Percentiles rank a stretch among this genome's conserved stretches.
These are phyloP conservation scores for Macrostomum cliftonense DNA, from an alignment of 2,888 invertebrate species.

Conservation along the genomic window DNA sequence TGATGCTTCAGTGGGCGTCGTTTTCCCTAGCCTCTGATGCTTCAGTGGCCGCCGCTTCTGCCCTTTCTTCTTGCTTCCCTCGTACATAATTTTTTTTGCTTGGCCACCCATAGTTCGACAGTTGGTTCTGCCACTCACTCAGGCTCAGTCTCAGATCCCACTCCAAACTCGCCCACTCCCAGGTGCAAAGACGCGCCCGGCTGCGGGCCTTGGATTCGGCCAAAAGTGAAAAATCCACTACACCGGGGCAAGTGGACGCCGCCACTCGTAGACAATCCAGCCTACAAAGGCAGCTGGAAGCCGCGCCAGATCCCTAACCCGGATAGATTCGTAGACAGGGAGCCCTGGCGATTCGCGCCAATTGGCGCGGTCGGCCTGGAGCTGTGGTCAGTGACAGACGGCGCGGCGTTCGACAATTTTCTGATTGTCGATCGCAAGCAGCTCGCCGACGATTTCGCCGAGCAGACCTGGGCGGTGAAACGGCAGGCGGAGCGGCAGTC, in stretches of 20 bases:
- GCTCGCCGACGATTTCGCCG: constrained; percentile 60
- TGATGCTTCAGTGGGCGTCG: too few relatives aligned
- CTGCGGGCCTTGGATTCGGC: constrained; percentile 73
- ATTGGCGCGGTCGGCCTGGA: constrained; percentile 69
- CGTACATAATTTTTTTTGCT: neutral
- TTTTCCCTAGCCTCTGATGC: too few relatives aligned
- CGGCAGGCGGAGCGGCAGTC: constrained; percentile 40
- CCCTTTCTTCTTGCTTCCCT: too few relatives aligned
- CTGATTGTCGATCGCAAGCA: constrained; percentile 63
- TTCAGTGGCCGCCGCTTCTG: too few relatives aligned
- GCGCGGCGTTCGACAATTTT: constrained; percentile 82
- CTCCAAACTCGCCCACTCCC: constrained; percentile 39
- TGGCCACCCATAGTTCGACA: too few relatives aligned
- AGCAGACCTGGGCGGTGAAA: constrained; percentile 63
- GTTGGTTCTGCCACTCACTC: too few relatives aligned
- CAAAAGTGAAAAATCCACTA: constrained; percentile 67
- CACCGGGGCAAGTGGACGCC: constrained; percentile 87
- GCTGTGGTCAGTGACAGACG: constrained; percentile 89
- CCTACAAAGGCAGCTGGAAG: constrained; percentile 43
- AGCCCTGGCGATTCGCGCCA: constrained; percentile 50
- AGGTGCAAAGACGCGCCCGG: constrained; percentile 58
- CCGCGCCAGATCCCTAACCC: constrained; percentile 68
- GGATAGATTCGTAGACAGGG: constrained; percentile 67
- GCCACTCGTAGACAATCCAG: constrained; percentile 42
- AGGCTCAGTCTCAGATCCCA: too few relatives aligned